Base-by-base conservation (phyloP, 1,140 invertebrate genomes). In the Heliconius nattereri region DNA sequence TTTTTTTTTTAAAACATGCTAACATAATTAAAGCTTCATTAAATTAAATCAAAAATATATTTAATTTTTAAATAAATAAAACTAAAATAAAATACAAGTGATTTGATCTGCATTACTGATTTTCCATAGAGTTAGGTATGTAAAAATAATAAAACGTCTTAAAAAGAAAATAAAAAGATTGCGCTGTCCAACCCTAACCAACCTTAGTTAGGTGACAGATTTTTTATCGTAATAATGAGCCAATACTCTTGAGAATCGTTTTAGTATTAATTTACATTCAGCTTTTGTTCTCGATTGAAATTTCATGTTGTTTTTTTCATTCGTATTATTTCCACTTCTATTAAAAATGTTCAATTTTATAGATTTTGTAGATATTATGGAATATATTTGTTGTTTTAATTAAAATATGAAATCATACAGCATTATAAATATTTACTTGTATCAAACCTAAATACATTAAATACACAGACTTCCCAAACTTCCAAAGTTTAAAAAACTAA, bases 161-260 rank as follows among this genome's bases (percentile, higher is more conserved):
- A 9, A 60, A 57, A 23, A 60, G 20, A 7, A 60, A 60, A 60
- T 20, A 20, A 60, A 23, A 5, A 60, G 7, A n/a, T 60, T n/a
- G 54, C n/a, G 54, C n/a, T 60, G 54, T 60, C n/a, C 54, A 60
- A 60, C 54, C 54, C 54, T 60, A 23, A 23, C 54, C 52, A 29
- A 86, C 79, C 85, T 83, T 81, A 83, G 86, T 60, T 86, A 87
- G 81, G 85, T 84, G 83, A 84, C 78, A 83, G 78, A 80, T 84
- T 83, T 86, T 83, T 82, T 84, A 83, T 85, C 85, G 75, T 85
- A 81, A 84, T 83, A 83, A 85, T 86, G 83, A 84, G 76, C 83
- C 81, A 84, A 81, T 60, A 60, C 54, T 60, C 54, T 83, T 82
- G 78, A 52, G 35, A 52, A 23, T n/a, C 66, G 66, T 70, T 77